Base-by-base conservation (phyloP, 2,797 vertebrate species). In the Gymnoscopelus braueri region DNA sequence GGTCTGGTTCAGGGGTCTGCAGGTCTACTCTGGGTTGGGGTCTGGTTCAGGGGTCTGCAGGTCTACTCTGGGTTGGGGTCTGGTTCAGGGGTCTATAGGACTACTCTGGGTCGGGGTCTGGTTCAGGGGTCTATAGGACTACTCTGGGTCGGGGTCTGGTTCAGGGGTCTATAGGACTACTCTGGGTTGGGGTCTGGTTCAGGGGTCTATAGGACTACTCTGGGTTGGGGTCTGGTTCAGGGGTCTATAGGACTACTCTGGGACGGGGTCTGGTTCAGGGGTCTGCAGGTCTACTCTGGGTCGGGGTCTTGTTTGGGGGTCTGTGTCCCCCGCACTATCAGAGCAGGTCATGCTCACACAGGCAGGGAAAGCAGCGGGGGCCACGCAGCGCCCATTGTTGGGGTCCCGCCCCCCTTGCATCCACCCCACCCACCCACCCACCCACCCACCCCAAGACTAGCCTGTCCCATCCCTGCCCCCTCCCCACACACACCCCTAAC, bases 261-360 rank as follows among this genome's bases (percentile, higher is more conserved):
- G 29, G 50, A 5, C 14, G 14, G 12, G 50, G 50, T 52, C 14
- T 14, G n/a, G 50, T 52, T 52, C 29, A 5, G 19, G 50, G 50
- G 12, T 52, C 50, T n/a, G 15, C 1, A 35, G 63, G 5, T 13
- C 11, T n/a, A 3, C 7, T 39, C 4, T 35, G 39, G 32, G 32
- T 14, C 9, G 9, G 65, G 65, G 64, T 15, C 12, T 49, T 15
- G 64, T 29, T 47, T n/a, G 53, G 35, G 14, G 9, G 61, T 72
- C 10, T 2, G 55, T 58, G 51, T 78, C 60, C 74, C 65, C 76
- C 55, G 65, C 71, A 72, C 80, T 91, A 86, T 90, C 85, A 88
- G 82, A 88, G 82, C 67, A 65, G 84, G 82, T 92, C 92, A 91
- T 83, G 79, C 86, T 91, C 90, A 91, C 90, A 91, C 80, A 86